Base-by-base conservation (phyloP, 2,888 invertebrate species). In the Clusia tigrina region DNA sequence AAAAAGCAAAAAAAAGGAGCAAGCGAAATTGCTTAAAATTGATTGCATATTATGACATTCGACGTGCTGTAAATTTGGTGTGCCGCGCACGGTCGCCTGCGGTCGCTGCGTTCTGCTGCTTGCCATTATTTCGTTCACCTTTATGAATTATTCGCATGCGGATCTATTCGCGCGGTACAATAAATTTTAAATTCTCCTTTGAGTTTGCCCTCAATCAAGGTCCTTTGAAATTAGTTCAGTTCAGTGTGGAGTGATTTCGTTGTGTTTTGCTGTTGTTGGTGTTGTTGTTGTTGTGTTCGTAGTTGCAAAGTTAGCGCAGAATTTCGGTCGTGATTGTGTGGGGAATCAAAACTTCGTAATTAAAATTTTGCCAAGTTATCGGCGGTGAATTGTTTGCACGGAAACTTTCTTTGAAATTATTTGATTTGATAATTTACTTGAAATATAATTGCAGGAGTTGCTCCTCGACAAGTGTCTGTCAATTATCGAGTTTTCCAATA, bases 351-450 rank as follows among this genome's bases (percentile, higher is more conserved):
- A 69, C 67, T 69, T 69, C 67, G 62, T 69, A 69, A 69, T 69
- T 69, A 67, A 69, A 69, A 69, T 69, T 69, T 69, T 69, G 66
- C n/a, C n/a, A n/a, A n/a, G n/a, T n/a, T n/a, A n/a, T n/a, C n/a
- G n/a, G n/a, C n/a, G n/a, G n/a, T n/a, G n/a, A n/a, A n/a, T n/a
- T n/a, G n/a, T n/a, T n/a, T n/a, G n/a, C n/a, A n/a, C n/a, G n/a
- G n/a, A n/a, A n/a, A n/a, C n/a, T n/a, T n/a, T n/a, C n/a, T n/a
- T n/a, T n/a, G n/a, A n/a, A n/a, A n/a, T n/a, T n/a, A n/a, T n/a
- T n/a, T n/a, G n/a, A n/a, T n/a, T n/a, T n/a, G n/a, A n/a, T n/a
- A n/a, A n/a, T n/a, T n/a, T n/a, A n/a, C n/a, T n/a, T n/a, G n/a
- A n/a, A n/a, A n/a, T n/a, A n/a, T n/a, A n/a, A n/a, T n/a, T n/a